Evolutionary conservation across 2,113 vertebrate genomes (phyloP).

Genomic region (Mus pahari): DNA sequence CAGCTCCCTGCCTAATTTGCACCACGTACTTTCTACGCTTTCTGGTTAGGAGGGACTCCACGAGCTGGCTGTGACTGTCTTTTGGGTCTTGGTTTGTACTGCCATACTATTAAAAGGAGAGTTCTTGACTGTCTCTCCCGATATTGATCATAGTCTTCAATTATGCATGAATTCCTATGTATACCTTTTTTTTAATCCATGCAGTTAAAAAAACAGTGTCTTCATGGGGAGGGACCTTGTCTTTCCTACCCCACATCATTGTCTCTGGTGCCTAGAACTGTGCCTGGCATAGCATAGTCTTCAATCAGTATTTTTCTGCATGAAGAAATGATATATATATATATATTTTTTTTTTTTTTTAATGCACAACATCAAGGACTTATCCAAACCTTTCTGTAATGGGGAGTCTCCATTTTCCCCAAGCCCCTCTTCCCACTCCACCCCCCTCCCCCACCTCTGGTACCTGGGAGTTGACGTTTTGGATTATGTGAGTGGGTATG

Average conservation of each 20-base stretch:
- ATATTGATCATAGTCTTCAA: neutral
- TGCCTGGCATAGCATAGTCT: neutral
- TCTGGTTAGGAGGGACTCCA: neutral
- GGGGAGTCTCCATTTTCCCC: neutral
- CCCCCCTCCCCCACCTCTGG: neutral
- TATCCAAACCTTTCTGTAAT: neutral
- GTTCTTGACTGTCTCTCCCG: neutral
- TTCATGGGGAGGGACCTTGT: neutral
- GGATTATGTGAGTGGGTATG: neutral
- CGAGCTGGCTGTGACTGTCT: neutral
- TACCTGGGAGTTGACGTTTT: neutral
- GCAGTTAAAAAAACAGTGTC: neutral
- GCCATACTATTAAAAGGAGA: neutral
- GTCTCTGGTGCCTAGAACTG: neutral
- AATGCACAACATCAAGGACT: neutral
- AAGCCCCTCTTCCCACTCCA: neutral
- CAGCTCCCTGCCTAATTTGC: neutral
- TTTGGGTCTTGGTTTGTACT: neutral
- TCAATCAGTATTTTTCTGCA: neutral
- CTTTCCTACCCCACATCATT: neutral
- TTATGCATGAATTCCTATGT: neutral
- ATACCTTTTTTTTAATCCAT: neutral
- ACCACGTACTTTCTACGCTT: neutral
- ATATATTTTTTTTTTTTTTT: neutral
- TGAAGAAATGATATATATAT: slow-evolving; percentile 20